A percentile compares a stretch with the other conserved stretches of the same genome.
Conservation (phyloP, 2,797 vertebrate species). For the Dipus sagitta region DNA sequence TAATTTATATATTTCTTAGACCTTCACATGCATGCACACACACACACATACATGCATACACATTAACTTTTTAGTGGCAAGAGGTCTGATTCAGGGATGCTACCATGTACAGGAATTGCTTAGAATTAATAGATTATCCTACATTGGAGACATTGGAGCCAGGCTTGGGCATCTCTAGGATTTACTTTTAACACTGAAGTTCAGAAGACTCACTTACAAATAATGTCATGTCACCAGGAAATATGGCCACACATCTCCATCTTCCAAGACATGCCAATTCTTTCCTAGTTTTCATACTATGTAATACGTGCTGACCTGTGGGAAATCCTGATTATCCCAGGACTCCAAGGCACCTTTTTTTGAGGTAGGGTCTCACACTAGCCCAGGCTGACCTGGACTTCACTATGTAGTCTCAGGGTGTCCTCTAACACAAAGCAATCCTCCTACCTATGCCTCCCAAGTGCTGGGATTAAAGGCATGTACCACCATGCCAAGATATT, state of each 20-base stretch:
- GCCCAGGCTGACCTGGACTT: no score
- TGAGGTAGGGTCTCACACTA: no score
- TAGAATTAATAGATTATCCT: background rate
- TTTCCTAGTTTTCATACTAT: background rate
- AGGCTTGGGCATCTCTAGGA: background rate
- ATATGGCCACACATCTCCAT: background rate
- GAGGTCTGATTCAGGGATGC: background rate
- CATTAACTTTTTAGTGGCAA: background rate
- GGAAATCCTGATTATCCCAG: background rate
- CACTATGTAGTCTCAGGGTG: no score
- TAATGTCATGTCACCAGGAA: background rate
- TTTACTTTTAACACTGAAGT: background rate
- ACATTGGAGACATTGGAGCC: background rate
- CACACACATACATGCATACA: no score
- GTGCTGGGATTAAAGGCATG: no score
- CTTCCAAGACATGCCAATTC: background rate
- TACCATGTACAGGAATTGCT: background rate
- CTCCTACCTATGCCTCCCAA: no score
- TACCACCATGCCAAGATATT: no score
- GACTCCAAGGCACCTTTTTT: background rate
- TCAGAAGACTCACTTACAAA: slow-evolving; percentile 1
- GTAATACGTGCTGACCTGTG: background rate
- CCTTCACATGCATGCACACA: no score
- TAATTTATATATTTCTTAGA: no score
- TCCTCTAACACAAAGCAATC: no score